These are phyloP conservation scores for Mnemiopsis leidyi DNA, from an alignment of 37 sponge, comb jelly and placozoan genomes.

Conservation along the genomic window DNA sequence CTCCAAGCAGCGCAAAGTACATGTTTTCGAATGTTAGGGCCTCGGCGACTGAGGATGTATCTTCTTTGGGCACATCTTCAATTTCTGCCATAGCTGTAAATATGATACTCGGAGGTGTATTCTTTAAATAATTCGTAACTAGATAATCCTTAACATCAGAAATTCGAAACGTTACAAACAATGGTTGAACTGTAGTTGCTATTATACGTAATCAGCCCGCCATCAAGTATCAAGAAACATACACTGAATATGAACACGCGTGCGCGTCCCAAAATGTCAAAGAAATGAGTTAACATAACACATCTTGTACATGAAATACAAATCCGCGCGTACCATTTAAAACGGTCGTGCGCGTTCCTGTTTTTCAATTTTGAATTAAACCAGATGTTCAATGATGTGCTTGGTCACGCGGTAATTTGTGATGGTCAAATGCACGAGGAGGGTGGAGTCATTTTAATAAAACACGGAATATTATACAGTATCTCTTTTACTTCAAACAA, in stretches of 20 bases:
- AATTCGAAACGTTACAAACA: too few relatives aligned
- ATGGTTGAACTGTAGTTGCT: too few relatives aligned
- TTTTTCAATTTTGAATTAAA: background rate
- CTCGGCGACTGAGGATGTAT: background rate
- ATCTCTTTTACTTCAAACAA: background rate
- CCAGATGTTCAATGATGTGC: too few relatives aligned
- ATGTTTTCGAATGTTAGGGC: slow-evolving; percentile 39
- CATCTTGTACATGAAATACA: background rate
- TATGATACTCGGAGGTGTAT: too few relatives aligned
- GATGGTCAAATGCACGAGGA: too few relatives aligned
- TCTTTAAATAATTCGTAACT: too few relatives aligned
- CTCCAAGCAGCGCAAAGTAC: slow-evolving; percentile 48
- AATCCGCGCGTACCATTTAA: background rate
- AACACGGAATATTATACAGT: background rate
- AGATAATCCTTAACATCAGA: too few relatives aligned
- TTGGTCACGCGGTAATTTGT: background rate
- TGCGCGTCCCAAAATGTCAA: background rate
- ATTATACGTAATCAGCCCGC: too few relatives aligned
- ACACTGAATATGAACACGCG: background rate
- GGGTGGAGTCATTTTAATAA: background rate
- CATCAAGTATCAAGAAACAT: too few relatives aligned
- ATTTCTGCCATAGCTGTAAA: background rate
- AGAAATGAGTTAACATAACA: slow-evolving; percentile 3
- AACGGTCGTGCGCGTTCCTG: background rate
- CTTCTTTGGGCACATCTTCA: background rate